These are phyloP conservation scores for Apostichopus leukothele DNA, from an alignment of 53 echinoderm and acorn worm genomes.

Conservation along the genomic window DNA sequence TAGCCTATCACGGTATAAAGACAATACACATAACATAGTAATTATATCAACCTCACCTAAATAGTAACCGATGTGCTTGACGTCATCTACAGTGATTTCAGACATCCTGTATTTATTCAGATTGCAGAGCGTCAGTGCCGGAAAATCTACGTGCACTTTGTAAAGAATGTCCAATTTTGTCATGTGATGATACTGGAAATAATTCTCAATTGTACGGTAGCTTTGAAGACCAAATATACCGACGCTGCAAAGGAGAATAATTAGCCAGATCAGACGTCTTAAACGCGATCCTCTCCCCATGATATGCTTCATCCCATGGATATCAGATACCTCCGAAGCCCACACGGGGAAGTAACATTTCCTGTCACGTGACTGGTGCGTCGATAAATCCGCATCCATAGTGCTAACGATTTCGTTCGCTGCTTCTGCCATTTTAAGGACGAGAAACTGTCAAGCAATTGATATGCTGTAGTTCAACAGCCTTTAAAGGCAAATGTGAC, in stretches of 20 bases:
- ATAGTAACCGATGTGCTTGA: slow-evolving; percentile 60
- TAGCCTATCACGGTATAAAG: too few species aligned
- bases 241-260: slow-evolving; percentile 41
- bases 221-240: slow-evolving; percentile 32
- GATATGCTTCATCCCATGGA: slow-evolving; percentile 68
- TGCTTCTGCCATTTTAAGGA: slow-evolving; percentile 24
- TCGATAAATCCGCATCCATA: slow-evolving; percentile 23
- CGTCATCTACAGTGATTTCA: slow-evolving; percentile 50
- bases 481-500: too few species aligned
- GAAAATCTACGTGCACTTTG: slow-evolving; percentile 45
- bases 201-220: slow-evolving; percentile 29
- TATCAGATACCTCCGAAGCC: slow-evolving; percentile 41
- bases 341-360: slow-evolving; percentile 2
- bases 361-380: background rate
- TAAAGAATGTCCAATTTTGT: slow-evolving; percentile 62
- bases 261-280: slow-evolving; percentile 60
- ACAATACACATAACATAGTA: too few species aligned
- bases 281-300: slow-evolving; percentile 49
- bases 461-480: too few species aligned
- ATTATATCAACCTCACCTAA: slow-evolving; percentile 52
- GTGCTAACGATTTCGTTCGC: slow-evolving; percentile 21
- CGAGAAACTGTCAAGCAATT: too few species aligned
- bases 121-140: slow-evolving; percentile 72
- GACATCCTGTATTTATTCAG: slow-evolving; percentile 72
- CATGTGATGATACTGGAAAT: slow-evolving; percentile 51